A percentile compares a stretch with the other conserved stretches of the same genome.
phyloP scores from a whole-genome alignment of 1,140 invertebrate genomes.

The Andrena cerasifolii region DNA sequence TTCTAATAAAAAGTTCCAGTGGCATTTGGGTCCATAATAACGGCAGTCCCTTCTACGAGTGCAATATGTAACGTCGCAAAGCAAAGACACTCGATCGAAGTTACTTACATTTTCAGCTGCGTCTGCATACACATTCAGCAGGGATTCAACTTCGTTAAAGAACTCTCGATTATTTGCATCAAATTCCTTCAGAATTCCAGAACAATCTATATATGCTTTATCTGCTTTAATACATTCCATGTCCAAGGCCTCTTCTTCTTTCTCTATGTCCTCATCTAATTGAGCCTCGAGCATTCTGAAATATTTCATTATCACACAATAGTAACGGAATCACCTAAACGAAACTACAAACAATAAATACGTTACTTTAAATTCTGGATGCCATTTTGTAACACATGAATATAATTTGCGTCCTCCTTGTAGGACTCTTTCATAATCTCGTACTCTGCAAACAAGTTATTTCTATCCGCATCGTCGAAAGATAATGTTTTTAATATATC shows the following conservation, averaged over 20 bases:
- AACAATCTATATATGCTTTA: conserved; percentile 71
- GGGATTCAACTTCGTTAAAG: conserved; percentile 64
- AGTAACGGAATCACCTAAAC: conserved; percentile 13
- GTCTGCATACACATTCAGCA: conserved; percentile 72
- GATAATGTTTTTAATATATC: conserved; percentile 69
- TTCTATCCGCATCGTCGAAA: conserved; percentile 51
- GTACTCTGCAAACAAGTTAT: conserved; percentile 56
- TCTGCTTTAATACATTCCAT: conserved; percentile 70
- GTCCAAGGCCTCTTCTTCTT: conserved; percentile 65
- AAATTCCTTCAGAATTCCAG: conserved; percentile 66
- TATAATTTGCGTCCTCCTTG: conserved; percentile 70
- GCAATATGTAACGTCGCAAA: neutral
- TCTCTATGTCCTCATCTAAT: conserved; percentile 73
- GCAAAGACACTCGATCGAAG: neutral
- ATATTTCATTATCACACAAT: neutral
- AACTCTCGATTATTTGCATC: conserved; percentile 69
- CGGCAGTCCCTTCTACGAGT: conserved; percentile 69
- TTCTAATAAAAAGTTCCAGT: conserved; percentile 74
- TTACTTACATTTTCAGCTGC: conserved; percentile 70
- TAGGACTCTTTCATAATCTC: conserved; percentile 70
- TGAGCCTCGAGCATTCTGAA: conserved; percentile 70
- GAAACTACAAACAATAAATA: conserved; percentile 23
- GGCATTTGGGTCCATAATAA: conserved; percentile 77
- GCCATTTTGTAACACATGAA: conserved; percentile 69
- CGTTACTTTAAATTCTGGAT: conserved; percentile 73